Percentiles rank a stretch among this genome's conserved stretches.
phyloP scores from a whole-genome alignment of 2,888 invertebrate genomes.

The Cinara cedri region DNA sequence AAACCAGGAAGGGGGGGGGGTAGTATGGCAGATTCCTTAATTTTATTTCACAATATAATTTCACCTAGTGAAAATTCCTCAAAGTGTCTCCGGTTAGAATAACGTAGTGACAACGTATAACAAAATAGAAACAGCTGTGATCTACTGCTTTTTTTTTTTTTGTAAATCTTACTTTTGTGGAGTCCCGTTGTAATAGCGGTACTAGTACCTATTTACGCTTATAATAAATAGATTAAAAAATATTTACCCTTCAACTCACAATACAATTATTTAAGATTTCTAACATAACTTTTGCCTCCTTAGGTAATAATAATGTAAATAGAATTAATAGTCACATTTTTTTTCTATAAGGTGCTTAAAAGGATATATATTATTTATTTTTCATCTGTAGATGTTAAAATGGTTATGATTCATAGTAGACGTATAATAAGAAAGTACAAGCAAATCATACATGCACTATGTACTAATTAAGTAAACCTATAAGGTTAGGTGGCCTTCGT shows the following conservation, averaged over 20 bases:
- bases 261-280: background rate
- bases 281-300: conserved; percentile 5
- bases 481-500: conserved; percentile 45
- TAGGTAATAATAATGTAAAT: background rate
- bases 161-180: background rate
- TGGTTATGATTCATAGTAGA: conserved; percentile 46
- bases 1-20: too few species aligned
- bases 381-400: conserved; percentile 36
- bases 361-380: conserved; percentile 36
- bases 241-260: background rate
- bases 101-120: too few species aligned
- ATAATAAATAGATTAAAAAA: background rate
- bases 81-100: too few species aligned
- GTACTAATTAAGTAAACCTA: conserved; percentile 54
- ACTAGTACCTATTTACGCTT: background rate
- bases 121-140: too few species aligned
- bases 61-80: too few species aligned
- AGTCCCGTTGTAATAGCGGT: background rate
- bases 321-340: conserved; percentile 12
- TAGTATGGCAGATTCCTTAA: too few species aligned
- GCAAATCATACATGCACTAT: conserved; percentile 34
- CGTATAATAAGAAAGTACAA: conserved; percentile 39
- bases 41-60: too few species aligned
- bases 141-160: too few species aligned
- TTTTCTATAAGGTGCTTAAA: conserved; percentile 35